Conservation (phyloP, 1,140 invertebrate genomes). For the Pomphorhynchus laevis region DNA sequence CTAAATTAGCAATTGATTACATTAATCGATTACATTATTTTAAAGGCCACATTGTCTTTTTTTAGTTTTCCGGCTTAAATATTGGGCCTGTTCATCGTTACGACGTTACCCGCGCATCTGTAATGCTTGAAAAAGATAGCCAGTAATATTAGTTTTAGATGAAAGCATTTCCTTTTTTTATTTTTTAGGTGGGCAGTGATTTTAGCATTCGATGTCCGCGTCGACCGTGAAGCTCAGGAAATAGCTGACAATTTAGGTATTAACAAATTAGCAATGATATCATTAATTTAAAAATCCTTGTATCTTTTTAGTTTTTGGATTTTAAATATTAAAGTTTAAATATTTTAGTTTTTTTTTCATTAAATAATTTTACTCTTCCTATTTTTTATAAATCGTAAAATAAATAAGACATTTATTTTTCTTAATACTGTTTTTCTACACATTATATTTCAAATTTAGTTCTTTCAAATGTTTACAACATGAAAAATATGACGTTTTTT, state of each 20-base stretch:
- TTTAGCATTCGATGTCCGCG: slow-evolving; percentile 89
- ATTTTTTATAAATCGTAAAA: too few species aligned
- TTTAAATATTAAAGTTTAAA: too few species aligned
- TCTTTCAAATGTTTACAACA: too few species aligned
- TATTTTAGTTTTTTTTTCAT: too few species aligned
- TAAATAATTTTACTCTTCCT: too few species aligned
- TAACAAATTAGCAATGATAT: too few species aligned
- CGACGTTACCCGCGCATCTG: slow-evolving; percentile 94
- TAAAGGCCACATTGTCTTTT: slow-evolving; percentile 16
- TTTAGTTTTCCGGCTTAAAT: slow-evolving; percentile 73
- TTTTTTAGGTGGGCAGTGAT: slow-evolving; percentile 53
- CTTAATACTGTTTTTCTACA: too few species aligned
- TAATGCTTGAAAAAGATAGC: slow-evolving; percentile 84
- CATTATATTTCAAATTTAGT: too few species aligned
- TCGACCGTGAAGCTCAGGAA: slow-evolving; percentile 82
- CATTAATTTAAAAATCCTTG: too few species aligned
- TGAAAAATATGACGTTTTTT: too few species aligned
- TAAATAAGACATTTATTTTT: too few species aligned
- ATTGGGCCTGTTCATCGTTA: slow-evolving; percentile 96
- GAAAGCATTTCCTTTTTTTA: slow-evolving; percentile 9
- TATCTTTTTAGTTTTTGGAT: too few species aligned
- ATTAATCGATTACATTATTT: not conserved
- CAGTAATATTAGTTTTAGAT: slow-evolving; percentile 30
- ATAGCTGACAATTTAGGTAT: slow-evolving; percentile 40
- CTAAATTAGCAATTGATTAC: not conserved